Percentiles rank a stretch among this genome's conserved stretches.
phyloP scores from a whole-genome alignment of 2,797 vertebrate genomes.

The Cichlasoma orientale region DNA sequence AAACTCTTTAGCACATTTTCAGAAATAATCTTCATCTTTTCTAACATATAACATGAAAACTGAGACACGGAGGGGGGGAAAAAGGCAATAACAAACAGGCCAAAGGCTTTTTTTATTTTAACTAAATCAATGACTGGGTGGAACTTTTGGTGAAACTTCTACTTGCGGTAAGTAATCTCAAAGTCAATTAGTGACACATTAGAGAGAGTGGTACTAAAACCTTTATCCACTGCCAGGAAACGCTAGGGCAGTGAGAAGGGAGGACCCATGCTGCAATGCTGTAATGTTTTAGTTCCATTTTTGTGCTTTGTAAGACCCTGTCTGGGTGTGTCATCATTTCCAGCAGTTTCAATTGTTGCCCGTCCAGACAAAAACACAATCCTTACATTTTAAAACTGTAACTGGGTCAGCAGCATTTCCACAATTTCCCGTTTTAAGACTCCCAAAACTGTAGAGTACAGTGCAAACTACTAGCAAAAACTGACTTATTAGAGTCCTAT shows the following conservation, averaged over 20 bases:
- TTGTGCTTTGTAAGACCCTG: neutral
- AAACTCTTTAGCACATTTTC: neutral
- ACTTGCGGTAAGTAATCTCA: neutral
- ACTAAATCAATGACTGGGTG: neutral
- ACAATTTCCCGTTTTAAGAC: no score
- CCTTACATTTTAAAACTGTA: neutral
- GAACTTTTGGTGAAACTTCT: neutral
- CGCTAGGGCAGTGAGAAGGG: no score
- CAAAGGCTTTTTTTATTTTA: no score
- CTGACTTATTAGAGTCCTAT: neutral
- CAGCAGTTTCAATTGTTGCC: no score
- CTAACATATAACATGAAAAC: neutral
- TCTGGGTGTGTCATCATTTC: neutral
- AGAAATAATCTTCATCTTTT: neutral
- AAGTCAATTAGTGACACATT: neutral
- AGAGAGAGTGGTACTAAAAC: neutral
- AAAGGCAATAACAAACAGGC: neutral
- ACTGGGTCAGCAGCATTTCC: neutral
- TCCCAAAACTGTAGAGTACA: no score
- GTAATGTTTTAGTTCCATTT: no score
- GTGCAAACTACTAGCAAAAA: neutral
- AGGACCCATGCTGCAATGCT: no score
- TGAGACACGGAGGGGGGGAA: neutral
- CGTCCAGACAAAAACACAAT: no score
- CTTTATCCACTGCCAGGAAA: neutral